Conservation (phyloP, 92 coral and sea anemone genomes). For the Actinernus sp. region DNA sequence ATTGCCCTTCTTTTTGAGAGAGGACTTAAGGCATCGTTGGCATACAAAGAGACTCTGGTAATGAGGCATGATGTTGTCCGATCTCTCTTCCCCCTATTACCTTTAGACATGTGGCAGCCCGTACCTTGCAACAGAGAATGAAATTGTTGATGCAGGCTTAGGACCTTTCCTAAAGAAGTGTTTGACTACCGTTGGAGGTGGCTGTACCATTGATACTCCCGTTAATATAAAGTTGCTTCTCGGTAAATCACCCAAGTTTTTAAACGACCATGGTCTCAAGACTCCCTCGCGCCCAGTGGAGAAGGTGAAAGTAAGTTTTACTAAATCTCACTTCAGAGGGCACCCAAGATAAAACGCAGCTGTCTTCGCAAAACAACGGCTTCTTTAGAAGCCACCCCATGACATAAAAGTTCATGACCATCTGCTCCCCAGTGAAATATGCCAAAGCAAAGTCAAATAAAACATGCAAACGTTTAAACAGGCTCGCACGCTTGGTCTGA, state of each 20-base stretch:
- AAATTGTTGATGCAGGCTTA: slow-evolving; percentile 40
- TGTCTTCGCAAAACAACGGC: slow-evolving; percentile 7
- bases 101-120: slow-evolving; percentile 26
- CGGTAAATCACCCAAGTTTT: slow-evolving; percentile 48
- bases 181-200: slow-evolving; percentile 45
- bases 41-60: too few relatives aligned
- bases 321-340: slow-evolving; percentile 33
- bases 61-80: slow-evolving; percentile 7
- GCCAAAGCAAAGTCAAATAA: too few relatives aligned
- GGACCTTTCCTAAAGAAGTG: slow-evolving; percentile 33
- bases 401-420: slow-evolving; percentile 9
- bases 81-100: slow-evolving; percentile 12
- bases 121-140: slow-evolving; percentile 27
- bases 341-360: background rate
- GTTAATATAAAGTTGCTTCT: slow-evolving; percentile 17
- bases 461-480: too few relatives aligned
- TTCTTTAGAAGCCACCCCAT: slow-evolving; percentile 48
- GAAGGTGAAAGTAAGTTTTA: slow-evolving; percentile 29
- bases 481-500: too few relatives aligned
- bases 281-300: slow-evolving; percentile 30
- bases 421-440: too few relatives aligned
- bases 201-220: slow-evolving; percentile 31
- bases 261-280: slow-evolving; percentile 20
- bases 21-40: too few relatives aligned
- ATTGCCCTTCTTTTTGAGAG: too few relatives aligned